Base-by-base conservation (phyloP, 1,140 invertebrate species). In the Odontomachus brunneus region DNA sequence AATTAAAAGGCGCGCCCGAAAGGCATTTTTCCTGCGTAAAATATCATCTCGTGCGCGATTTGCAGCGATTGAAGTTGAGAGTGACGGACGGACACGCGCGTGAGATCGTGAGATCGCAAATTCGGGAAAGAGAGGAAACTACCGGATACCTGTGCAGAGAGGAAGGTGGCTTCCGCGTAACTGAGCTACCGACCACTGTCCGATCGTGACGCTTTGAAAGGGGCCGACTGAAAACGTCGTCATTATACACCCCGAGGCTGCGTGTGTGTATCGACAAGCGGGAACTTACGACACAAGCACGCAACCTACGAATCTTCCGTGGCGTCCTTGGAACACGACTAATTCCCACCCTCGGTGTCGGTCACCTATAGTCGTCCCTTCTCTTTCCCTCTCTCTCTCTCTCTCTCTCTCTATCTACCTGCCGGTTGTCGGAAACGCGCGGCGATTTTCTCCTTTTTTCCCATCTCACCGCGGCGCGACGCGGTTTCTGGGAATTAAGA, bases 131-230 rank as follows among this genome's bases (percentile, higher is more conserved):
- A 65, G 67, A 38, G 29, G 26, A 11, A 44, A 57, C 38, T 59
- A 44, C 59, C 38, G 71, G 17, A 71, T 73, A 60, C 53, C 26
- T 85, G 80, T 63, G 29, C 29, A 5, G 5, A 33, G 48, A 44
- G 22, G 51, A 44, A 55, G 55, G 49, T 69, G 84, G 86, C 89
- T 92, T 91, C 90, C 89, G 91, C 88, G 90, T 92, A 92, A 92
- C 90, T 91, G 88, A 91, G 90, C 90, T 90, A 87, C 83, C 84
- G 65, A 66, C 66, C 76, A 76, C 49, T 38, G 51, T 80, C 76
- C 57, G 88, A 90, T 91, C 91, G 91, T 92, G 91, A 93, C 87
- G 90, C 84, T 91, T 92, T 91, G 88, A 91, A 83, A 86, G 84
- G 82, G 90, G 88, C 91, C 92, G 92, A 91, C 91, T 86, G 90